phyloP scores from a whole-genome alignment of 2,797 vertebrate genomes.

The Girardinus metallicus region DNA sequence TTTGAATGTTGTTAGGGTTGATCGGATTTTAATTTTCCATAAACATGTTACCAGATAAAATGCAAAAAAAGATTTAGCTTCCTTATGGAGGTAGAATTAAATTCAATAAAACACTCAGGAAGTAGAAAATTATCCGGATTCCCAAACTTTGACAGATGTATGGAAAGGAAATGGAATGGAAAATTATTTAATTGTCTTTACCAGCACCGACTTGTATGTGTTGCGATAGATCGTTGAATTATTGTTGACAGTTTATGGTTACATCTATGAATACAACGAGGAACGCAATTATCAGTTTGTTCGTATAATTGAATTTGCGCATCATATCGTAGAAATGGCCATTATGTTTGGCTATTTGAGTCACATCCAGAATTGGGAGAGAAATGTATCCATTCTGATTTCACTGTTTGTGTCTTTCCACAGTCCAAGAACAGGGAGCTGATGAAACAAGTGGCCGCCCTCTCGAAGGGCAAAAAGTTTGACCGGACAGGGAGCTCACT shows the following conservation, averaged over 20 bases:
- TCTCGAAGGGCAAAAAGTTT: constrained; percentile 99
- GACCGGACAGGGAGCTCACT: constrained; percentile 94
- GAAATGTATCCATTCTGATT: not conserved
- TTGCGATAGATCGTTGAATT: not conserved
- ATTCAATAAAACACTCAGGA: not conserved
- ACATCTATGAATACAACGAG: not conserved
- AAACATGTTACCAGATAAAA: not conserved
- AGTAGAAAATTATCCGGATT: not conserved
- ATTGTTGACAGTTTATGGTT: not conserved
- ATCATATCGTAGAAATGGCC: not conserved
- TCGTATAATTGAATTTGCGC: not conserved
- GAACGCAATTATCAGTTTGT: not conserved
- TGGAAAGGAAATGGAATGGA: not conserved
- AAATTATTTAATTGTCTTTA: not conserved
- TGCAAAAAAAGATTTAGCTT: not conserved
- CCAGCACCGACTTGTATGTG: not conserved
- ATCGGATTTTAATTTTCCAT: not conserved
- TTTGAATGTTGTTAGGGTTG: not conserved
- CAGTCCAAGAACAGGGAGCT: constrained; percentile 98
- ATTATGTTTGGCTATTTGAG: not conserved
- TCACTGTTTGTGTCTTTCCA: constrained; percentile 31
- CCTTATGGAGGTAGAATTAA: not conserved
- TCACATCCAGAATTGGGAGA: not conserved
- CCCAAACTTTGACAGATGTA: not conserved
- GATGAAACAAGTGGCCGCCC: constrained; percentile 96